Conservation (phyloP, 2,113 vertebrate genomes). For the Siniperca knerii region DNA sequence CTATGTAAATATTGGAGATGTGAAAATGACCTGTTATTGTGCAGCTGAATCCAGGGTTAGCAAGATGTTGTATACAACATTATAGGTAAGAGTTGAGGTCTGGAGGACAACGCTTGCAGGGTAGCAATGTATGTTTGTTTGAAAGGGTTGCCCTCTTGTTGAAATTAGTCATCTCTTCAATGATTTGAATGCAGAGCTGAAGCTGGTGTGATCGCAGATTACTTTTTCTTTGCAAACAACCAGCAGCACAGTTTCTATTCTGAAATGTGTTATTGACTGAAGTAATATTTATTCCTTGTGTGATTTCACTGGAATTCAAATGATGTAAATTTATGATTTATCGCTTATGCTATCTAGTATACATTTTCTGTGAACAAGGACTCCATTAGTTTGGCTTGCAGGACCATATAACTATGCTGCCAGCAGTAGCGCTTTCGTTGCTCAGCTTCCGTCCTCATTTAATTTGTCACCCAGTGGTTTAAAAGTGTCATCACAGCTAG, state of each 20-base stretch:
- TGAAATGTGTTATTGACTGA: not conserved
- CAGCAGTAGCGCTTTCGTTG: not conserved
- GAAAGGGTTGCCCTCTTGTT: not conserved
- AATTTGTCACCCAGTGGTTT: not conserved
- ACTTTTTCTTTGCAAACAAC: not conserved
- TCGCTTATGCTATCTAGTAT: not conserved
- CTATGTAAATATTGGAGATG: not conserved
- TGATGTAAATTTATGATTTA: not conserved
- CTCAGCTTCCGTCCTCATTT: not conserved
- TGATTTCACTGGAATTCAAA: not conserved
- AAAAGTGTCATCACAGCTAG: not conserved
- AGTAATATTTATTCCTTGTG: not conserved
- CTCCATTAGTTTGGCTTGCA: not conserved
- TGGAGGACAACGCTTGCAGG: not conserved
- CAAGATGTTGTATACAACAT: not conserved
- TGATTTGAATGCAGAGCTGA: not conserved
- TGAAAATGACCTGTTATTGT: conserved; percentile 12
- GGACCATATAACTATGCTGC: not conserved
- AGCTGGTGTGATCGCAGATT: not conserved
- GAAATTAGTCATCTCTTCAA: not conserved
- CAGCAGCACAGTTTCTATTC: not conserved
- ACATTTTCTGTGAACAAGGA: not conserved
- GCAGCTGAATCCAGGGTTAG: not conserved
- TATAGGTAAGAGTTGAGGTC: not conserved
- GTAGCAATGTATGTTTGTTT: not conserved